Percentiles rank a stretch among this genome's conserved stretches.
phyloP scores from a whole-genome alignment of 2,888 invertebrate genomes.

The Xestia rhomboidea region DNA sequence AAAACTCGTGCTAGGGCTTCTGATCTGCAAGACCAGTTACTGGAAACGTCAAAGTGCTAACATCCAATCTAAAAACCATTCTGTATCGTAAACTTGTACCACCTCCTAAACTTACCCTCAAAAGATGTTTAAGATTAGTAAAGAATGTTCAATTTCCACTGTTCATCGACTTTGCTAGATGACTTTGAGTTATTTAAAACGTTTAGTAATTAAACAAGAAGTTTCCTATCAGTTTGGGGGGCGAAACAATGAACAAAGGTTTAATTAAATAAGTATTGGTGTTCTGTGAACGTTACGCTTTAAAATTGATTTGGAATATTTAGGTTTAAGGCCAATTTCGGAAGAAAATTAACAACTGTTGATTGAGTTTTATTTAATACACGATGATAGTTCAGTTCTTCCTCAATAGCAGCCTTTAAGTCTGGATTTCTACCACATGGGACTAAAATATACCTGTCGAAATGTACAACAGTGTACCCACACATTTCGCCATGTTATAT shows the following conservation, averaged over 20 bases:
- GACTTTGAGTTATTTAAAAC: conserved; percentile 77
- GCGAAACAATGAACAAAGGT: conserved; percentile 77
- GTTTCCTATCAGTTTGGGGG: conserved; percentile 68
- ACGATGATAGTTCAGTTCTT: neutral
- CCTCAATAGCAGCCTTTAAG: too few species aligned
- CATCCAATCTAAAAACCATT: neutral
- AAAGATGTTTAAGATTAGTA: conserved; percentile 46
- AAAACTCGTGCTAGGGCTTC: too few species aligned
- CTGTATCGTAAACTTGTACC: neutral
- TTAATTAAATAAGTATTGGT: conserved; percentile 83
- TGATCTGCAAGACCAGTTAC: neutral
- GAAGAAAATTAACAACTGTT: neutral
- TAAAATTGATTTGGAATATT: conserved; percentile 77
- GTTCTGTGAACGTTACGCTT: conserved; percentile 70
- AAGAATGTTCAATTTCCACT: conserved; percentile 67
- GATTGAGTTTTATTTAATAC: conserved; percentile 2
- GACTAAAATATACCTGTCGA: neutral
- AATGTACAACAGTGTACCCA: neutral
- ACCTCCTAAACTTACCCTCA: conserved; percentile 10
- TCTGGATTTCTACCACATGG: too few species aligned
- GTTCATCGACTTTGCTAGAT: conserved; percentile 68
- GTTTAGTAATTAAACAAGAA: conserved; percentile 76
- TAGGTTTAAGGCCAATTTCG: conserved; percentile 36
- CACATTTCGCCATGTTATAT: too few species aligned
- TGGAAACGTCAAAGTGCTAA: neutral